phyloP scores from a whole-genome alignment of 2,888 invertebrate species.

The Xestia c-nigrum region DNA sequence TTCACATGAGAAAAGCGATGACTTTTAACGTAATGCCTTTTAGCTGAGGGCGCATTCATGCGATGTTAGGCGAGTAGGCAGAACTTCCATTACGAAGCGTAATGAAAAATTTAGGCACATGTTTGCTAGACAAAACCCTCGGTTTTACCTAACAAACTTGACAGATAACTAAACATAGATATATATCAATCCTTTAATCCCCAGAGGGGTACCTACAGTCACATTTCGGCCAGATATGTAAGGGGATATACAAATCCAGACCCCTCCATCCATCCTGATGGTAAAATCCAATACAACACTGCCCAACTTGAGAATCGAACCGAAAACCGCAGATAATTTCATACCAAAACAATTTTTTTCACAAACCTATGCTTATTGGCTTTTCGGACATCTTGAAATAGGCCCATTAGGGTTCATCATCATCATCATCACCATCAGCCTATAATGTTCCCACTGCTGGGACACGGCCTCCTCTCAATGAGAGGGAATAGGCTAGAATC shows the following conservation, averaged over 20 bases:
- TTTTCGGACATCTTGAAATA: too few relatives aligned
- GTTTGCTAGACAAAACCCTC: background rate
- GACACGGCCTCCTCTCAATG: too few relatives aligned
- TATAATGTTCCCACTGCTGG: too few relatives aligned
- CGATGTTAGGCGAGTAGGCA: conserved; percentile 5
- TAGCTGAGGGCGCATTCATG: conserved; percentile 36
- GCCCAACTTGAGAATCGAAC: background rate
- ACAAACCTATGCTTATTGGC: background rate
- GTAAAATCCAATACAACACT: too few relatives aligned
- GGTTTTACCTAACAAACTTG: background rate
- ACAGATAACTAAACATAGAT: background rate
- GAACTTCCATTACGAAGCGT: conserved; percentile 14
- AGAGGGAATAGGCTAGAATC: too few relatives aligned
- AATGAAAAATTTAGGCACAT: background rate
- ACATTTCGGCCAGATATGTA: background rate
- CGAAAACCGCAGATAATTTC: background rate
- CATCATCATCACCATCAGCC: too few relatives aligned
- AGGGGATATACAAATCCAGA: too few relatives aligned
- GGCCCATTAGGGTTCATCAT: too few relatives aligned
- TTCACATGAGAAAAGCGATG: conserved; percentile 59
- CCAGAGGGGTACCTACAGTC: background rate
- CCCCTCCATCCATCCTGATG: too few relatives aligned
- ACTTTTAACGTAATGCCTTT: conserved; percentile 65
- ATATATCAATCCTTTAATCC: background rate
- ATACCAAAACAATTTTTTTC: background rate